Percentiles rank a stretch among this genome's conserved stretches.
Evolutionary conservation across 1,140 invertebrate genomes (phyloP).

Genomic region (Apolygus lucorum): DNA sequence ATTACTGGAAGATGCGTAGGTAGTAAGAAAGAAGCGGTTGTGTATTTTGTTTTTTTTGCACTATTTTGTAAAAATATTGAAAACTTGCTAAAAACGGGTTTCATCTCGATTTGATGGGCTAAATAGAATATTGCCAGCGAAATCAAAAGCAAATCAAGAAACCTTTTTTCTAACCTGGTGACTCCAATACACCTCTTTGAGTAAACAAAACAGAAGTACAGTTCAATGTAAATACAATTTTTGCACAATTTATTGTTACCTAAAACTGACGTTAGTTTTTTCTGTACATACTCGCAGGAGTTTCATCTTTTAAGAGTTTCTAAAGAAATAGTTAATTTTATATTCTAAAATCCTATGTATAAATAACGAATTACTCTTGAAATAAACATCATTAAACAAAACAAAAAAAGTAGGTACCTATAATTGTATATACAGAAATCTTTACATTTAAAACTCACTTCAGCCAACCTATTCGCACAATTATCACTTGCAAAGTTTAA

Average conservation of each 20-base stretch:
- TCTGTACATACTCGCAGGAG: not conserved
- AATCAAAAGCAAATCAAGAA: too few relatives aligned
- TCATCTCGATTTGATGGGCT: too few relatives aligned
- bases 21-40: conserved; percentile 2
- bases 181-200: too few relatives aligned
- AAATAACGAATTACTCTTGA: not conserved
- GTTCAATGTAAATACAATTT: too few relatives aligned
- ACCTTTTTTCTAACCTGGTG: too few relatives aligned
- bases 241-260: too few relatives aligned
- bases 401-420: not conserved
- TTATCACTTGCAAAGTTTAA: too few relatives aligned
- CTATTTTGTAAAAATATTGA: not conserved
- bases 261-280: not conserved
- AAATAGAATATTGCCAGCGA: too few relatives aligned
- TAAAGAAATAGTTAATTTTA: not conserved
- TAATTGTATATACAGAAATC: not conserved
- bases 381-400: not conserved
- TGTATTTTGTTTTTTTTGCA: conserved; percentile 6
- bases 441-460: not conserved
- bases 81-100: not conserved
- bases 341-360: not conserved
- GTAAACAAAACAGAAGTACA: too few relatives aligned
- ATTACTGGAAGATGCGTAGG: conserved; percentile 12
- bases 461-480: too few relatives aligned
- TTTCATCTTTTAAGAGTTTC: not conserved